Conservation (phyloP, 2,797 vertebrate genomes). For the Rhinichthys osculus region DNA sequence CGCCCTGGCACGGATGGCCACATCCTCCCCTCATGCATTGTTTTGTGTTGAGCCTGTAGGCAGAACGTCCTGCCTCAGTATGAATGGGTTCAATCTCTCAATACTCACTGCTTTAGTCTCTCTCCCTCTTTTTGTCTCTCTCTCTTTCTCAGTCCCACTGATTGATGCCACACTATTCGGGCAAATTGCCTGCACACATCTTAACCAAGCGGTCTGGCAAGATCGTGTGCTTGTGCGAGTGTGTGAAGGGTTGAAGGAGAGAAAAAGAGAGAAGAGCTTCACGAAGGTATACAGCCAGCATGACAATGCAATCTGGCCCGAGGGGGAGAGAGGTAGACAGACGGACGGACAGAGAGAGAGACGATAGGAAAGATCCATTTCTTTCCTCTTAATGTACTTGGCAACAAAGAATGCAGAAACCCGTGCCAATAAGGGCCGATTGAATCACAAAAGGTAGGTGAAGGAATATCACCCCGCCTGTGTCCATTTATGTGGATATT, state of each 20-base stretch:
- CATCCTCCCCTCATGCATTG: conserved; percentile 74
- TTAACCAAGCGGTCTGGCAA: conserved; percentile 52
- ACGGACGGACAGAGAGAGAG: conserved; percentile 17
- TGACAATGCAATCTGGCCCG: conserved; percentile 56
- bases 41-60: conserved; percentile 73
- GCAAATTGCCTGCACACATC: conserved; percentile 59
- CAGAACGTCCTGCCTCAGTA: conserved; percentile 56
- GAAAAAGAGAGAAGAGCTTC: conserved; percentile 21
- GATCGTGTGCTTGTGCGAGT: conserved; percentile 33
- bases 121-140: conserved; percentile 41
- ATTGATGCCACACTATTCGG: conserved; percentile 58
- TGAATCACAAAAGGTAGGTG: conserved; percentile 52
- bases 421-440: conserved; percentile 45
- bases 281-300: conserved; percentile 47
- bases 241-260: conserved; percentile 32
- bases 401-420: conserved; percentile 38
- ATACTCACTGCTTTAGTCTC: conserved; percentile 54
- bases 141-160: conserved; percentile 44
- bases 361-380: conserved; percentile 47
- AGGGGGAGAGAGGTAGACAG: conserved; percentile 42
- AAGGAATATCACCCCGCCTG: conserved; percentile 36
- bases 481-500: conserved; percentile 12
- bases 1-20: conserved; percentile 75
- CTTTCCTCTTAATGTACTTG: conserved; percentile 51
- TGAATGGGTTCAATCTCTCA: conserved; percentile 70